Evolutionary conservation across 2,113 vertebrate genomes (phyloP), one percentile per base, ranked within the genome.

Genomic region (Semicossyphus pulcher): DNA sequence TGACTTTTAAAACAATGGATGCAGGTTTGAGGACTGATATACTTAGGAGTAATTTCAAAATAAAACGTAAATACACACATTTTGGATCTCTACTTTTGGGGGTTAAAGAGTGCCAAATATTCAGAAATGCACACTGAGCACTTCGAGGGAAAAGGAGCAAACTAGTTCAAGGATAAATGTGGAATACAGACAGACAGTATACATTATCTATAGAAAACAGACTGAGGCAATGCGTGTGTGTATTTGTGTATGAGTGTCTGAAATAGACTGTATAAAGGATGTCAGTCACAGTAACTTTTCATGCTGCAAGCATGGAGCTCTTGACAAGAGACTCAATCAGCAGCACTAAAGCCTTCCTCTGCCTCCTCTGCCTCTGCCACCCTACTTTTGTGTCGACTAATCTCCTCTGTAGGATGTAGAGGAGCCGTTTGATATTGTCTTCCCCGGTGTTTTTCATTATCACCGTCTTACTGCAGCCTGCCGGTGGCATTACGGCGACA

Each of bases 381-480:
- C 84, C 84, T 77, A 83, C 88, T 91, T 88, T 87, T 89, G 84
- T 84, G 84, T 64, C 74, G 78, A 76, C 86, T 91, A 92, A 92
- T 92, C 91, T 92, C 89, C 86, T 78, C 84, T 70, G 88, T 86
- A 90, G 95, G 95, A 97, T 97, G 96, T 97, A 97, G 96, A 97
- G 95, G 96, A 97, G 97, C 95, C 96, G 95, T 97, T 91, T 97
- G 96, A 97, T 97, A 97, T 96, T 96, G 96, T 97, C 96, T 97
- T 97, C 95, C 95, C 95, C 95, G 96, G 96, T 96, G 96, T 97
- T 97, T 97, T 97, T 97, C 96, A 97, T 97, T 97, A 97, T 95
- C 96, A 92, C 93, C 87, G 95, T 95, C 96, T 97, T 97, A 97
- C 94, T 88, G 94, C 93, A 91, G 95, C 94, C 95, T 95, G 95